A percentile compares a stretch with the other conserved stretches of the same genome.
phyloP scores from a whole-genome alignment of 2,888 invertebrate species.

The Leptarthrus brevirostris region DNA sequence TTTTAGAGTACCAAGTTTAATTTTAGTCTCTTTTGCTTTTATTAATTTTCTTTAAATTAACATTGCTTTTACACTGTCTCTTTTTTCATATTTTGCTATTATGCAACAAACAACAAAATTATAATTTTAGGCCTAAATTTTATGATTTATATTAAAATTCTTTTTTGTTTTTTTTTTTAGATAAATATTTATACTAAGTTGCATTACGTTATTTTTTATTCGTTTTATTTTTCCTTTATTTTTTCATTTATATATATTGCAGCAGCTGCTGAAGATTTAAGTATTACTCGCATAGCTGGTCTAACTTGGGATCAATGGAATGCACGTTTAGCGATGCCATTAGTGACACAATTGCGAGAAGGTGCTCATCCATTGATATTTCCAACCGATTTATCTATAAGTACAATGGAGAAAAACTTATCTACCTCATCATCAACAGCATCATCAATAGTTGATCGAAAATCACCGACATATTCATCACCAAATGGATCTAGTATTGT shows the following conservation, averaged over 20 bases:
- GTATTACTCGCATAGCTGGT: constrained; percentile 77
- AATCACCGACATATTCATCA: constrained; percentile 54
- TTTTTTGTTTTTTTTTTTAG: not conserved
- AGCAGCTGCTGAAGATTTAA: constrained; percentile 75
- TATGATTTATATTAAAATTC: not conserved
- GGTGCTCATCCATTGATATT: constrained; percentile 67
- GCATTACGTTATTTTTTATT: constrained; percentile 32
- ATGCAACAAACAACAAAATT: no score
- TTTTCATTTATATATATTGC: constrained; percentile 50
- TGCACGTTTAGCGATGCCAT: constrained; percentile 78
- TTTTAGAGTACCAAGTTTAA: constrained; percentile 28
- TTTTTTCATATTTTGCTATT: constrained; percentile 14
- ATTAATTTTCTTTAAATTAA: constrained; percentile 54
- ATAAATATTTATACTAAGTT: not conserved
- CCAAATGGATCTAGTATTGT: constrained; percentile 52
- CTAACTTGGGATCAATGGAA: constrained; percentile 81
- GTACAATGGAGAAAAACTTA: constrained; percentile 60
- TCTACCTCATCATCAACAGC: constrained; percentile 56
- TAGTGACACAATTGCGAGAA: constrained; percentile 73
- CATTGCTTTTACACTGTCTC: constrained; percentile 54
- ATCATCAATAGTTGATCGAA: constrained; percentile 58
- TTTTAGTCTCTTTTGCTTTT: constrained; percentile 39
- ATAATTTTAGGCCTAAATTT: no score
- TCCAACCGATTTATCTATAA: constrained; percentile 65
- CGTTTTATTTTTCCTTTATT: constrained; percentile 42